A percentile compares a stretch with the other conserved stretches of the same genome.
phyloP scores from a whole-genome alignment of 2,113 vertebrate genomes.

The Ivindomyrus marchei region DNA sequence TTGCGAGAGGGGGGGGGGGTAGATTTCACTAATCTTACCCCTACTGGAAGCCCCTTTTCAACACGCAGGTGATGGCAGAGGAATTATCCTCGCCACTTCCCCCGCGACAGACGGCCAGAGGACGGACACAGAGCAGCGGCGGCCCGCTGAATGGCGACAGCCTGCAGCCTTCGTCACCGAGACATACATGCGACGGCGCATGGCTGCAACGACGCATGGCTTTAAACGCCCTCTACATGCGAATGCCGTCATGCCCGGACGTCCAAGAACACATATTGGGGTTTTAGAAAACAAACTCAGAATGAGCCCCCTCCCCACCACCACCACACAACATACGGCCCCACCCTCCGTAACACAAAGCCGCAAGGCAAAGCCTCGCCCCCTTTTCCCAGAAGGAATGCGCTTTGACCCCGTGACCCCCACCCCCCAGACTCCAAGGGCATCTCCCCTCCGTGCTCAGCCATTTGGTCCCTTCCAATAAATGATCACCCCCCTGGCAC shows the following conservation, averaged over 20 bases:
- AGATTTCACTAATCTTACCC: background rate
- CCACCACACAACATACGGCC: slow-evolving; percentile 2
- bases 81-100: background rate
- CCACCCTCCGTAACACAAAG: background rate
- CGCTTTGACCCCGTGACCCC: slow-evolving; percentile 55
- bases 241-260: background rate
- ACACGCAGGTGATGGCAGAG: background rate
- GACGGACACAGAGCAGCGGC: background rate
- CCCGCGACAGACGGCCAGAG: background rate
- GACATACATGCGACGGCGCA: background rate
- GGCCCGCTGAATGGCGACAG: background rate
- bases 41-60: background rate
- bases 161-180: background rate
- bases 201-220: background rate
- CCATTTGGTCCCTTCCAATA: slow-evolving; percentile 64
- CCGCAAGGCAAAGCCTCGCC: slow-evolving; percentile 4
- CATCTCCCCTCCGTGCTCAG: slow-evolving; percentile 41
- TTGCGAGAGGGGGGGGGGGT: background rate
- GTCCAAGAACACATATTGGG: background rate
- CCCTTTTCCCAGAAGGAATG: slow-evolving; percentile 48
- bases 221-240: background rate
- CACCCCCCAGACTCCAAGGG: slow-evolving; percentile 56
- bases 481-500: slow-evolving; percentile 46
- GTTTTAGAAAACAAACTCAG: background rate
- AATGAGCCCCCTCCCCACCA: background rate